phyloP scores from a whole-genome alignment of 2,888 invertebrate species.

The Drosophila prostipennis region DNA sequence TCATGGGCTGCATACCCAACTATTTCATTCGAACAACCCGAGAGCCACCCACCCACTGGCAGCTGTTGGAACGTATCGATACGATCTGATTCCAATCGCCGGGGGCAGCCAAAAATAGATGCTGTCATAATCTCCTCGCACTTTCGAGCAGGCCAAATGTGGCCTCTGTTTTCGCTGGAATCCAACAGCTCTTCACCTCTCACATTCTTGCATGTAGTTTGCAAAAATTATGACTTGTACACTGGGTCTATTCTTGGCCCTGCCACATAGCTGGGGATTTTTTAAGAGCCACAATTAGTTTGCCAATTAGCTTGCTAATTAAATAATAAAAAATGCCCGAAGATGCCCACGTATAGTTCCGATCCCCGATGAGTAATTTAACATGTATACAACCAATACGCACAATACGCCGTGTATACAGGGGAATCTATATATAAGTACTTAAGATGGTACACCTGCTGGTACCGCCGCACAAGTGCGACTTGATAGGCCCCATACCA shows the following conservation, averaged over 20 bases:
- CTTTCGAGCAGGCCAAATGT: slow-evolving; percentile 26
- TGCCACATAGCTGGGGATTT: slow-evolving; percentile 34
- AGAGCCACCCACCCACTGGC: slow-evolving; percentile 32
- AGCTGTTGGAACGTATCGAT: slow-evolving; percentile 42
- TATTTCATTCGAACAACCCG: slow-evolving; percentile 12
- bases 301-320: slow-evolving; percentile 81
- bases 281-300: slow-evolving; percentile 51
- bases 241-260: slow-evolving; percentile 22
- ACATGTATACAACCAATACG: slow-evolving; percentile 38
- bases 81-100: slow-evolving; percentile 47
- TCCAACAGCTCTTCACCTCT: slow-evolving; percentile 47
- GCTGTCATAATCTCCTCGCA: slow-evolving; percentile 60
- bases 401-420: slow-evolving; percentile 6
- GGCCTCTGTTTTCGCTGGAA: slow-evolving; percentile 61
- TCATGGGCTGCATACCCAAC: slow-evolving; percentile 13
- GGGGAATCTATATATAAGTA: slow-evolving; percentile 17
- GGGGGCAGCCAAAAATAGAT: slow-evolving; percentile 63
- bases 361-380: slow-evolving; percentile 71
- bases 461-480: slow-evolving; percentile 65
- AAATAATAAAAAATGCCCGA: slow-evolving; percentile 71
- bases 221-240: slow-evolving; percentile 13
- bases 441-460: slow-evolving; percentile 70
- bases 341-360: slow-evolving; percentile 46
- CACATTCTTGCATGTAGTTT: slow-evolving; percentile 4
- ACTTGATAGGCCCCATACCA: slow-evolving; percentile 67